These are phyloP conservation scores for Muraenolepis orangiensis DNA, from an alignment of 2,797 vertebrate species.

Conservation along the genomic window DNA sequence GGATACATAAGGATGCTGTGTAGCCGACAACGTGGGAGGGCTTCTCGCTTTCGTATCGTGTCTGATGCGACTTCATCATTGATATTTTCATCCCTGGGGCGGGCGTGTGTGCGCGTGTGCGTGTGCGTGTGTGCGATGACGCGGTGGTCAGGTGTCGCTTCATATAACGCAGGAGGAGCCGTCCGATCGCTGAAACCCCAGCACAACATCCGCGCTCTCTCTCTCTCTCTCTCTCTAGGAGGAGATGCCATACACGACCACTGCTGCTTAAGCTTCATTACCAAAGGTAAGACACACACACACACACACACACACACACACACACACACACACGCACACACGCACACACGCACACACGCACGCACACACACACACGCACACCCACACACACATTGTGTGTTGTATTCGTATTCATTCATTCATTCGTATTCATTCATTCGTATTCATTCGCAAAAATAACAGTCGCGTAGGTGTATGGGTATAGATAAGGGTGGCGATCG, in stretches of 20 bases:
- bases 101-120: conserved; percentile 66
- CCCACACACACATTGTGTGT: neutral
- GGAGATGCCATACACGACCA: conserved; percentile 68
- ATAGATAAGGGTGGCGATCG: neutral
- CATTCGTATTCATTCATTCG: neutral
- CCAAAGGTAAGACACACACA: conserved; percentile 64
- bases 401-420: neutral
- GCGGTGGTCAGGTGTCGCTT: conserved; percentile 74
- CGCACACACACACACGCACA: too few species aligned
- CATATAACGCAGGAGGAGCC: conserved; percentile 71
- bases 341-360: neutral
- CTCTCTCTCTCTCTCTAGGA: too few species aligned
- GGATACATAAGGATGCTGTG: too few species aligned
- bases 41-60: conserved; percentile 50
- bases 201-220: conserved; percentile 47
- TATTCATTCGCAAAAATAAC: neutral
- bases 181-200: conserved; percentile 78
- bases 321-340: too few species aligned
- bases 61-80: conserved; percentile 65
- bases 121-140: conserved; percentile 74
- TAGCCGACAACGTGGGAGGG: conserved; percentile 27
- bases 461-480: neutral
- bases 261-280: conserved; percentile 66
- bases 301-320: neutral
- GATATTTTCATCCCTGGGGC: conserved; percentile 39